Base-by-base conservation (phyloP, 2,113 vertebrate genomes). In the Dinomys branickii region DNA sequence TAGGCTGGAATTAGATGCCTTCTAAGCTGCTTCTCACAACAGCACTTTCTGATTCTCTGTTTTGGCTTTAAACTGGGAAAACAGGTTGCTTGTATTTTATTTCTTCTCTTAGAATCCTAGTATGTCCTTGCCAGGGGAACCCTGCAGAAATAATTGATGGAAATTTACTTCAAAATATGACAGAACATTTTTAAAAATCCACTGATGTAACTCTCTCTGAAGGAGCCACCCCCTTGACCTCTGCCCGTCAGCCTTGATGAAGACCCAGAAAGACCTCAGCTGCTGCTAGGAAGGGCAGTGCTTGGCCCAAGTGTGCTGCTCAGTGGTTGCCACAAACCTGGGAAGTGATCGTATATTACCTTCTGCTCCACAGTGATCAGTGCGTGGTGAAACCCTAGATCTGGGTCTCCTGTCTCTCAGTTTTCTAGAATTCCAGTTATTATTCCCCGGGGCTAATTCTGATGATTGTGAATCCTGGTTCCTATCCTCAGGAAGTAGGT, bases 381-480 rank as follows among this genome's bases (percentile, higher is more conserved):
- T 33, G 58, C 78, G 33, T 85, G 26, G 4, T 88, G 26, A 81
- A 80, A 22, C 67, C 54, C 90, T 82, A 56, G 71, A 52, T 50
- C 47, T 13, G 28, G 24, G 11, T 61, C n/a, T 96, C 33, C 22
- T 86, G 35, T 85, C 35, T 85, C 63, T 24, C 17, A n/a, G 1
- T 61, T 87, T 97, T 94, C 24, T 78, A 73, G 83, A 93, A 52
- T 73, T 90, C 90, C 69, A 30, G 7, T 75, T 82, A 59, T 67
- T 73, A 69, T 90, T 90, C 84, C 75, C 50, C 41, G 67, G n/a
- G n/a, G 22, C 71, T 71, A 52, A 85, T 94, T 90, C 59, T 78
- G 47, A 69, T 41, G 24, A 61, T 71, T 56, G 1, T 90, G 81
- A 90, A 67, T 73, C 28, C 71, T 58, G 59, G 26, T 88, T 93